These are phyloP conservation scores for Coluber constrictor DNA, from an alignment of 2,797 vertebrate genomes.

Conservation along the genomic window DNA sequence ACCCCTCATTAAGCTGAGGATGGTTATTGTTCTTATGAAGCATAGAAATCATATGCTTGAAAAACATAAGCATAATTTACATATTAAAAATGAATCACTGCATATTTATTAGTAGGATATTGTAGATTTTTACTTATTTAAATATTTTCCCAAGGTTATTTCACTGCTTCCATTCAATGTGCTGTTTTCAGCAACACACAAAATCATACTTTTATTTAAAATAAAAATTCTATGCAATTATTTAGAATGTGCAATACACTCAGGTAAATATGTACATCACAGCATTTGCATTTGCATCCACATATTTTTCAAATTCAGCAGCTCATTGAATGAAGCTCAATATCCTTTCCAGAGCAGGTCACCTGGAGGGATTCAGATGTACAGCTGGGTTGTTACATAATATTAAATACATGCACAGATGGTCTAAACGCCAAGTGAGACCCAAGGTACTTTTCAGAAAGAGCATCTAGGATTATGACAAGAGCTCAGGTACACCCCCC, in stretches of 20 bases:
- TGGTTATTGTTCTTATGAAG: background rate
- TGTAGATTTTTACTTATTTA: background rate
- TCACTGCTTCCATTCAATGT: background rate
- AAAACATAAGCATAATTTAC: background rate
- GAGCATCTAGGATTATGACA: background rate
- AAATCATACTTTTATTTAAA: background rate
- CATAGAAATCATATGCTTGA: slow-evolving; percentile 8
- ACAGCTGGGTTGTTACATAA: background rate
- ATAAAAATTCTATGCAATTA: background rate
- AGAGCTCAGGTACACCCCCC: background rate
- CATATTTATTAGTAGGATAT: background rate
- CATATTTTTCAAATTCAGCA: background rate
- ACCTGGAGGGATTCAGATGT: background rate
- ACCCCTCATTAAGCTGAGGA: slow-evolving; percentile 19
- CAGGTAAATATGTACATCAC: background rate
- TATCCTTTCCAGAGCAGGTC: background rate
- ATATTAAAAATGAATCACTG: slow-evolving; percentile 6
- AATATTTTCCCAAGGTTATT: background rate
- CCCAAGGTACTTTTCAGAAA: background rate
- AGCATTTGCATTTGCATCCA: background rate
- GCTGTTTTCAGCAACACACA: background rate
- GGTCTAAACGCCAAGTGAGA: background rate
- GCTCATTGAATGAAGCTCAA: background rate
- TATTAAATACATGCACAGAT: background rate
- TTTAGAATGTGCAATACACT: background rate